A percentile compares a stretch with the other conserved stretches of the same genome.
These are phyloP conservation scores for Lampropteryx suffumata DNA, from an alignment of 2,888 invertebrate species.

Conservation along the genomic window DNA sequence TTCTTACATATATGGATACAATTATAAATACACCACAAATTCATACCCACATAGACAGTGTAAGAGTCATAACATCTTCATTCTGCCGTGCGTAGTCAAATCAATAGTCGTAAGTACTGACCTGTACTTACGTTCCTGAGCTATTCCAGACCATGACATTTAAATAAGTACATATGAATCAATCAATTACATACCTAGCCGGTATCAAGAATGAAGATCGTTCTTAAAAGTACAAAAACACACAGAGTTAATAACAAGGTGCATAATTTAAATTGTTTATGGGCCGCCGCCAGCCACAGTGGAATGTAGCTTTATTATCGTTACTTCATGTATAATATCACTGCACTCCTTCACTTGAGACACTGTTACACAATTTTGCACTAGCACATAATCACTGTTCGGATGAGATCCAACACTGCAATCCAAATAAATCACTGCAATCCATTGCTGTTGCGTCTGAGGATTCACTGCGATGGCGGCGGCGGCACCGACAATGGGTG, in stretches of 20 bases:
- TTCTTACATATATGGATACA: no score
- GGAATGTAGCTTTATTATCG: slow-evolving; percentile 18
- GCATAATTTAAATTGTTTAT: slow-evolving; percentile 53
- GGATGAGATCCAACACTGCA: slow-evolving; percentile 71
- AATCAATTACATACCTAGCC: background rate
- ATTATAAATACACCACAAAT: no score
- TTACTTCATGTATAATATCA: slow-evolving; percentile 36
- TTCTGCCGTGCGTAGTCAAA: no score
- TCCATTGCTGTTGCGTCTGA: slow-evolving; percentile 54
- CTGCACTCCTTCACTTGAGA: slow-evolving; percentile 61
- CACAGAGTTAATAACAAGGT: slow-evolving; percentile 67
- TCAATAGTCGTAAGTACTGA: background rate
- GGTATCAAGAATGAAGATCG: slow-evolving; percentile 2
- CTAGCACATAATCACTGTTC: slow-evolving; percentile 62
- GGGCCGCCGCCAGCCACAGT: slow-evolving; percentile 76
- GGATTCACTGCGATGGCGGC: slow-evolving; percentile 59
- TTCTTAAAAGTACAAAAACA: slow-evolving; percentile 42
- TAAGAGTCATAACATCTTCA: no score
- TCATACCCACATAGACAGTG: no score
- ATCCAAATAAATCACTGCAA: slow-evolving; percentile 79
- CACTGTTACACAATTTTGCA: slow-evolving; percentile 71
- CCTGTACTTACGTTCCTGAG: background rate
- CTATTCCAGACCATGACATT: no score
- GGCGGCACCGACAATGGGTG: slow-evolving; percentile 58
- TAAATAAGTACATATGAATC: background rate